Evolutionary conservation across 2,113 vertebrate species (phyloP), one percentile per base, ranked within the genome.

Genomic region (Amphiprion ocellaris): DNA sequence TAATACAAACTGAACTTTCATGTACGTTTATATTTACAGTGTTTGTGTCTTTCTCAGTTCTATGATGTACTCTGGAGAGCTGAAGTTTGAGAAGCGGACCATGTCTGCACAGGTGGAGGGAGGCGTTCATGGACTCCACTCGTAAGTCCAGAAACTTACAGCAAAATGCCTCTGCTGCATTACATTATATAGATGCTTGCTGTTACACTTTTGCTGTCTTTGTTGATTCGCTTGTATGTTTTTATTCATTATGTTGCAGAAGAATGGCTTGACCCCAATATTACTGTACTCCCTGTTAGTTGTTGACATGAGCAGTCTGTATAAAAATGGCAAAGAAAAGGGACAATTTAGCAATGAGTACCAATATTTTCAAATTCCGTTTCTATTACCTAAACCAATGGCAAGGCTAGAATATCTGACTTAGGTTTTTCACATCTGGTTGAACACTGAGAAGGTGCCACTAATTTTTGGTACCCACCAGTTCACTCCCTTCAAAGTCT

Each of bases 21-120:
- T 23, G 5, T 26, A 9, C 10, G 1, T 21, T 17, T 8, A 4
- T 15, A 11, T 56, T 41, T 52, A 71, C 6, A 4, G 19, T 26
- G 16, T 24, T 37, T 26, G 41, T 7, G 1, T 24, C 9, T 68
- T 28, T 47, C n/a, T 50, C 85, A 98, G 97, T 19, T 97, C 97
- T 72, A 98, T 98, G 97, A 98, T 98, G 97, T 98, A 98, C 89
- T 97, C 97, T 2, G 97, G 97, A 59, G 97, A 98, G 91, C 94
- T 98, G 59, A 98, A 98, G 92, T 97, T 98, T 56, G 97, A 98
- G 93, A 98, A 97, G 92, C 92, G 97, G 81, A 98, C 97, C 23
- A 96, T 96, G 95, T 98, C 97, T 0, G 97, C 97, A 19, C 97
- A 98, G 93, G 95, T 98, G 14, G 97, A 98, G 88, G 97, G 97